phyloP scores from a whole-genome alignment of 2,888 invertebrate species.

The Rotaria macrura region DNA sequence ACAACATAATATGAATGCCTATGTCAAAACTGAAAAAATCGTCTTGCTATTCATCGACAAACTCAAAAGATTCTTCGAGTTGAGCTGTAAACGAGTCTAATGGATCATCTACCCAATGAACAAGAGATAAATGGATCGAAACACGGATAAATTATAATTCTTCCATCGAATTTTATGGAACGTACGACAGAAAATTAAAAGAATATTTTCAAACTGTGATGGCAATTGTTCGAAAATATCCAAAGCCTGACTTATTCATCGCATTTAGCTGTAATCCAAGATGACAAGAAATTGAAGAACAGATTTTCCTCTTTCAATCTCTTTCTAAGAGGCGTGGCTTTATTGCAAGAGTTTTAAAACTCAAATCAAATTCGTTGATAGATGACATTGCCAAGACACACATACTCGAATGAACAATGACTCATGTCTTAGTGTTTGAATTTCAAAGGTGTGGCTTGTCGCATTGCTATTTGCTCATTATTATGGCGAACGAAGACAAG shows the following conservation, averaged over 20 bases:
- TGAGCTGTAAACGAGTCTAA: not conserved
- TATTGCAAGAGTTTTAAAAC: constrained; percentile 37
- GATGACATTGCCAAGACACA: constrained; percentile 36
- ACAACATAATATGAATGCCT: not conserved
- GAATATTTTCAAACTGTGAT: not conserved
- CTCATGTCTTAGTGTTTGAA: constrained; percentile 37
- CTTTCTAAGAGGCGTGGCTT: constrained; percentile 36
- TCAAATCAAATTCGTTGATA: constrained; percentile 38
- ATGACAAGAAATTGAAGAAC: not conserved
- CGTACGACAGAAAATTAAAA: not conserved
- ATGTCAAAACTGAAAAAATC: not conserved
- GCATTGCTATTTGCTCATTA: constrained; percentile 34
- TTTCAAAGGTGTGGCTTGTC: constrained; percentile 42
- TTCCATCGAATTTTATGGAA: not conserved
- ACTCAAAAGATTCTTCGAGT: constrained; percentile 20
- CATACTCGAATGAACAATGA: constrained; percentile 36
- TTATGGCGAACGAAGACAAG: no score
- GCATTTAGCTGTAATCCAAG: constrained; percentile 5
- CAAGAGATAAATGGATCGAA: not conserved
- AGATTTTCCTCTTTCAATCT: no score
- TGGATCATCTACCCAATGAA: not conserved
- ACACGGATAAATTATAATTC: constrained; percentile 2
- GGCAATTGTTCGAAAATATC: not conserved
- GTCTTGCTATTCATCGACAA: not conserved
- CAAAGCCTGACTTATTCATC: constrained; percentile 18